Base-by-base conservation (phyloP, 2,888 invertebrate species). In the Cosmia trapezina region DNA sequence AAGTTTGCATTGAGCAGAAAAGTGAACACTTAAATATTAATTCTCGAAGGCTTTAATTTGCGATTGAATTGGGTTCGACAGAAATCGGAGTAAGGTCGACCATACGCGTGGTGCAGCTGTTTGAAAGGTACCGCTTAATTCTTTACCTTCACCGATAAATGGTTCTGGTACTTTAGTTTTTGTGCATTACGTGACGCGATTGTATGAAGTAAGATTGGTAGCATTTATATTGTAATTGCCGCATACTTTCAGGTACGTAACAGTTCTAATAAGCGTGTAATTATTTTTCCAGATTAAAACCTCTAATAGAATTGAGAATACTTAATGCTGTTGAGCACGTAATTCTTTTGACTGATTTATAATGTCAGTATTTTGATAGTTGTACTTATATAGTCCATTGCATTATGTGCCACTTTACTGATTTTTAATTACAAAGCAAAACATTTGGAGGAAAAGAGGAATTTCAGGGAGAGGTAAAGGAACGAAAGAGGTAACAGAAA, bases 11-110 rank as follows among this genome's bases (percentile, higher is more conserved):
- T n/a, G 60, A 84, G 41, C 28, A 62, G 37, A 53, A 73, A 92
- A 92, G 91, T 90, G 91, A 93, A 92, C 86, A 92, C 85, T 85
- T 84, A 82, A 83, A 78, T 85, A 81, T 78, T 78, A 78, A 83
- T 84, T 81, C 80, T 89, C 79, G 90, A 93, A 93, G 91, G 92
- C 87, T 91, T 83, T 87, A 89, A 89, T 88, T 89, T 87, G 86
- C 80, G 87, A 89, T 89, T 89, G 89, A 91, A 91, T 90, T 90
- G 84, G 88, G 88, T 90, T 89, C 86, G 87, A 86, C 90, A 88
- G 88, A 89, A 91, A 91, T 86, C 89, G 84, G 92, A 88, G 91
- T 94, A 93, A 94, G 94, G 94, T 89, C 93, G 85, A 82, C 47
- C 73, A 60, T 73, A 87, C 89, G 90, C 89, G 89, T 91, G 89